phyloP scores from a whole-genome alignment of 2,113 vertebrate genomes.

The Empidonax traillii region DNA sequence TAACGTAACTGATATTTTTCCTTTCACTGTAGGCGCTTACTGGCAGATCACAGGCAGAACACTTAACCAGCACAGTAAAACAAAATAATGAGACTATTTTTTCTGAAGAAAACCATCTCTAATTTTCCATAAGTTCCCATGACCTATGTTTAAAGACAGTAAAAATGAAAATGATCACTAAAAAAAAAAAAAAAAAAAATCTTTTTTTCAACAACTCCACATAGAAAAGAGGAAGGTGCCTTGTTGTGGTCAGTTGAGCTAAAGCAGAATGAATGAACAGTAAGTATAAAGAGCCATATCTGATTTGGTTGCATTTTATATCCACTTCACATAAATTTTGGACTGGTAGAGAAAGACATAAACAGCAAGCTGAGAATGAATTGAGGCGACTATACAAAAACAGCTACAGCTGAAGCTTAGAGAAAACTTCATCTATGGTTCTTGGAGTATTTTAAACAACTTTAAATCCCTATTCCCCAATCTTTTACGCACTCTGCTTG shows the following conservation, averaged over 20 bases:
- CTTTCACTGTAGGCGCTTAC: not conserved
- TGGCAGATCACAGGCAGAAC: not conserved
- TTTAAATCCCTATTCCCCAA: constrained; percentile 1
- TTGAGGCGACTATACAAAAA: not conserved
- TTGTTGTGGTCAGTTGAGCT: not conserved
- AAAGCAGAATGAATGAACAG: not conserved
- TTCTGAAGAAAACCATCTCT: not conserved
- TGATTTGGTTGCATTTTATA: not conserved
- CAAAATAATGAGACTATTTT: not conserved
- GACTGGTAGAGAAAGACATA: not conserved
- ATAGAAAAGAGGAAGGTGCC: not conserved
- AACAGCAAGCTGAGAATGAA: not conserved
- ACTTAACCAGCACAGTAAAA: not conserved
- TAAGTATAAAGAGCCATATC: not conserved
- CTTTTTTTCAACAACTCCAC: not conserved
- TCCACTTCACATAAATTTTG: not conserved
- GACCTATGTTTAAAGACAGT: not conserved
- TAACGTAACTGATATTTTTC: not conserved
- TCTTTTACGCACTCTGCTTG: not conserved
- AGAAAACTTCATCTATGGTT: not conserved
- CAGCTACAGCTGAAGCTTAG: not conserved
- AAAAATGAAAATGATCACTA: not conserved
- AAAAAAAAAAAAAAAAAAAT: not conserved
- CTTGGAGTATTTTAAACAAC: not conserved
- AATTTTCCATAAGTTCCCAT: not conserved